Evolutionary conservation across 2,888 invertebrate genomes (phyloP).

Genomic region (Malacosoma neustria): DNA sequence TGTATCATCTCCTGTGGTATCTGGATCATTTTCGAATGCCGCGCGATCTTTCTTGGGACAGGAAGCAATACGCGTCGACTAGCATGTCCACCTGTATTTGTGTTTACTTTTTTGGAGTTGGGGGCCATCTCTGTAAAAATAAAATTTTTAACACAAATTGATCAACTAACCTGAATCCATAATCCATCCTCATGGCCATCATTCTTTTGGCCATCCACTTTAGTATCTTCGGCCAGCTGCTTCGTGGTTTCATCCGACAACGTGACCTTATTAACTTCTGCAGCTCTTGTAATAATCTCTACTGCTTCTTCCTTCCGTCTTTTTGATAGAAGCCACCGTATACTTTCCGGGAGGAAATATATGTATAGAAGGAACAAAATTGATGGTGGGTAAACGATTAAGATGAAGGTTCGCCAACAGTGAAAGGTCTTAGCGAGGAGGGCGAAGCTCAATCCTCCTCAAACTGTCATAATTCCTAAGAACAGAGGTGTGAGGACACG

Average conservation of each 20-base stretch:
- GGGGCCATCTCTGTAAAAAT: no score
- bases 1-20: no score
- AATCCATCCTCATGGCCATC: conserved; percentile 32
- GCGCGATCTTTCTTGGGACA: no score
- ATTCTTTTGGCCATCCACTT: conserved; percentile 32
- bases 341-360: conserved; percentile 83
- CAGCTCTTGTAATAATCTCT: conserved; percentile 76
- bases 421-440: conserved; percentile 79
- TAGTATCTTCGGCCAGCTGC: conserved; percentile 52
- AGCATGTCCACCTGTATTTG: no score
- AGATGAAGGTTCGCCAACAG: conserved; percentile 82
- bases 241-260: conserved; percentile 54
- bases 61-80: no score
- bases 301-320: conserved; percentile 79
- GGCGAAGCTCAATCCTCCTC: conserved; percentile 82
- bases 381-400: conserved; percentile 81
- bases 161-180: conserved; percentile 43
- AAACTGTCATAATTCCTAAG: conserved; percentile 69
- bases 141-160: no score
- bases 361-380: conserved; percentile 79
- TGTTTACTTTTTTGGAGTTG: no score
- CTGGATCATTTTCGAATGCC: no score
- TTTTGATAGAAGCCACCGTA: conserved; percentile 84
- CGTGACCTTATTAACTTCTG: conserved; percentile 75
- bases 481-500: conserved; percentile 57